phyloP scores from a whole-genome alignment of 2,888 invertebrate genomes.

The Pandemis heparana region DNA sequence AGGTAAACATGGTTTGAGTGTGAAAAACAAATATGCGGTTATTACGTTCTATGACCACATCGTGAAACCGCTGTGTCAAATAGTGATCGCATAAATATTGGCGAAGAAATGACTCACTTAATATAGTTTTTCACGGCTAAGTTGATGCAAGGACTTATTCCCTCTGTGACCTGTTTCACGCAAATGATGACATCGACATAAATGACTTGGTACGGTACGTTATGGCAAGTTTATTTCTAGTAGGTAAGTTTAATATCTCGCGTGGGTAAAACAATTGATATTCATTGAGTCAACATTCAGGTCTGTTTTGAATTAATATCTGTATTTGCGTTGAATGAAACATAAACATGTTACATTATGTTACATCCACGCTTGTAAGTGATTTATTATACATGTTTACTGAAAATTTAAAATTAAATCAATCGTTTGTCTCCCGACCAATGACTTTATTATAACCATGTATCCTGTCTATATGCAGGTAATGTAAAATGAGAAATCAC shows the following conservation, averaged over 20 bases:
- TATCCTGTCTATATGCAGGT: no score
- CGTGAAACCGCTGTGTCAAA: neutral
- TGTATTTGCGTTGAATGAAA: constrained; percentile 41
- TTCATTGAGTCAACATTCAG: constrained; percentile 40
- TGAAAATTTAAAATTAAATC: constrained; percentile 17
- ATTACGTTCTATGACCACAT: constrained; percentile 7
- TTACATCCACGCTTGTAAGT: constrained; percentile 29
- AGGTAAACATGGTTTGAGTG: neutral
- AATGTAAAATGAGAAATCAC: no score
- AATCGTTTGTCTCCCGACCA: neutral
- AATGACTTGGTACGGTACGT: neutral
- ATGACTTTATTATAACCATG: neutral
- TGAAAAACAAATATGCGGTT: constrained; percentile 8
- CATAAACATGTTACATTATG: constrained; percentile 35
- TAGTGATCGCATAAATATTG: constrained; percentile 1
- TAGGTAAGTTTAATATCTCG: constrained; percentile 28
- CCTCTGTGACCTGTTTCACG: constrained; percentile 3
- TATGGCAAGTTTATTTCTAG: constrained; percentile 20
- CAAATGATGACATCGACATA: constrained; percentile 10
- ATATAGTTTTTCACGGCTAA: neutral
- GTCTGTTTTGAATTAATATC: constrained; percentile 36
- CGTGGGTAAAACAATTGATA: constrained; percentile 40
- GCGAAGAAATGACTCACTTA: constrained; percentile 3
- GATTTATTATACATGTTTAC: constrained; percentile 23
- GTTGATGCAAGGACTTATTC: neutral